Conservation (phyloP, 2,113 vertebrate species). For the Cyphomyrus plagiostoma region DNA sequence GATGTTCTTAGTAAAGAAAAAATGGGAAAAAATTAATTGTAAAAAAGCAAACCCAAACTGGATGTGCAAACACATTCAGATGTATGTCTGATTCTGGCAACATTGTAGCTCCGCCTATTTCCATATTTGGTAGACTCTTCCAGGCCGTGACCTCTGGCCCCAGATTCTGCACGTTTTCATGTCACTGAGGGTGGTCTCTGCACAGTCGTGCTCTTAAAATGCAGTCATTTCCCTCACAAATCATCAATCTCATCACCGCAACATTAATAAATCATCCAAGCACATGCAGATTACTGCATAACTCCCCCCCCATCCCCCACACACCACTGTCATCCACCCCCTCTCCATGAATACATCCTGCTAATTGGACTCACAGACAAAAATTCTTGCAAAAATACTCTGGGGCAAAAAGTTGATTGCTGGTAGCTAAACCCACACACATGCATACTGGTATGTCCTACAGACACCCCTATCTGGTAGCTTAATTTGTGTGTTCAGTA, state of each 20-base stretch:
- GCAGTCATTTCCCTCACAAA: neutral
- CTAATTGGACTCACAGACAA: neutral
- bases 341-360: neutral
- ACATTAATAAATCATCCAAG: neutral
- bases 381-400: neutral
- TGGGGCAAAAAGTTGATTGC: neutral
- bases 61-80: constrained; percentile 50
- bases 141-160: neutral
- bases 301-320: neutral
- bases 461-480: neutral
- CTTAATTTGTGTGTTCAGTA: constrained; percentile 9
- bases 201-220: neutral
- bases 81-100: constrained; percentile 27
- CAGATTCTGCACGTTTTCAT: constrained; percentile 24
- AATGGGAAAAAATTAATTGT: constrained; percentile 24
- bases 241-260: neutral
- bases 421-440: constrained; percentile 3
- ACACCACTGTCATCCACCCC: neutral
- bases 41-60: constrained; percentile 35
- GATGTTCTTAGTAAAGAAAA: constrained; percentile 20
- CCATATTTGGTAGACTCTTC: constrained; percentile 34
- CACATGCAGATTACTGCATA: neutral
- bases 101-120: constrained; percentile 14
- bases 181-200: neutral
- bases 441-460: neutral